Evolutionary conservation across 2,888 invertebrate genomes (phyloP), one percentile per base, ranked within the genome.

Genomic region (Epistrophe grossulariae): DNA sequence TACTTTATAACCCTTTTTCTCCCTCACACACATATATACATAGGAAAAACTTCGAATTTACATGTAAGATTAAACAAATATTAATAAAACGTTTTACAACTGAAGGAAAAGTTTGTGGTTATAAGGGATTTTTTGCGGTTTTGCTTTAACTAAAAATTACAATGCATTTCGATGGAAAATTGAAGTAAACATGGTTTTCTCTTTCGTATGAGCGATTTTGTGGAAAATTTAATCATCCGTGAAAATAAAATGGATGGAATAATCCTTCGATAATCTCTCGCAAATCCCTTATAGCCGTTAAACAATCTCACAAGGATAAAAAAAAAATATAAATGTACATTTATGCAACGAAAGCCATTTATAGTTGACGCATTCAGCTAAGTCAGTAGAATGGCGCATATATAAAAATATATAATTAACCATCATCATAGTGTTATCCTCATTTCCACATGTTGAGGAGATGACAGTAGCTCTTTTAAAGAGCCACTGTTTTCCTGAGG

Each of bases 321-420:
- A 31, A 66, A 13, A 35, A 17, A 31, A 66, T 8, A 13, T 13
- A 6, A n/a, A 52, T 31, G 31, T 7, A 31, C 0, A 31, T 2
- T n/a, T 24, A 24, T 24, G 24, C 24, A 31, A 31, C 15, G 31
- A 31, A 64, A 19, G 66, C 76, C 70, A 64, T 45, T 66, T 66
- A 24, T 24, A 43, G 57, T 52, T 79, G 74, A 64, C 79, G 79
- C 66, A 57, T 70, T 55, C 11, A 72, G 60, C 77, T 81, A 43
- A 70, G 81, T 73, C 40, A 40, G 24, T 24, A 24, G 24, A 24
- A 24, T 24, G 24, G 24, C 24, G 70, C 78, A 74, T 78, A 82
- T 82, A 70, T n/a, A 85, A 55, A 68, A 24, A 24, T 24, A 40
- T 79, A 85, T 79, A 82, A 85, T 85, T 85, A 85, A 62, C 73